Conservation (phyloP, 2,113 vertebrate genomes). For the Phylloscopus trochiloides region DNA sequence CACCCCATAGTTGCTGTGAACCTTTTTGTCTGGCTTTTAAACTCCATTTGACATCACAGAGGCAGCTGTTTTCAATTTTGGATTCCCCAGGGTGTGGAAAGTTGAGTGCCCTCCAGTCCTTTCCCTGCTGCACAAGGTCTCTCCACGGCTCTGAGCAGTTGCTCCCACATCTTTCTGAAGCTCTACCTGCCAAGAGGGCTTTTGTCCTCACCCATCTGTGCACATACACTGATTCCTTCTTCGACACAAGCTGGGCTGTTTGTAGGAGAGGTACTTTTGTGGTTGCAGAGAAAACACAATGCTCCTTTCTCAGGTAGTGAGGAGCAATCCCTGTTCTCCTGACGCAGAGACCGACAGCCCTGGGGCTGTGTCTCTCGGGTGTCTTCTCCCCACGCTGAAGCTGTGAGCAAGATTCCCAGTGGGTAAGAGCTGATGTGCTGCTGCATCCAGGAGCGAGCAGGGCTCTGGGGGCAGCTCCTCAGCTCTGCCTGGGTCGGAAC, state of each 20-base stretch:
- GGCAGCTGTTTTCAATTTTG: background rate
- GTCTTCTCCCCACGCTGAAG: rapidly evolving
- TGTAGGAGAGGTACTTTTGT: background rate
- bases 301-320: background rate
- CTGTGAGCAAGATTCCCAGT: rapidly evolving
- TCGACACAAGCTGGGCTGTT: background rate
- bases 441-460: background rate
- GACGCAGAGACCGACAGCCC: background rate
- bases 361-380: background rate
- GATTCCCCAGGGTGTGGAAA: background rate
- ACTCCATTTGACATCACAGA: background rate
- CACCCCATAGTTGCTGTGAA: background rate
- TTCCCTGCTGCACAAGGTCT: background rate
- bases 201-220: background rate
- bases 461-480: background rate
- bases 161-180: background rate
- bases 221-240: background rate
- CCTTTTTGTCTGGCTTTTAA: background rate
- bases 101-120: background rate
- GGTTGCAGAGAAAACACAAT: background rate
- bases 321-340: background rate
- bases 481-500: rapidly evolving
- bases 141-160: background rate
- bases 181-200: background rate
- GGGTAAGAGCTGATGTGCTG: background rate